Evolutionary conservation across 2,113 vertebrate species (phyloP), one percentile per base, ranked within the genome.

Genomic region (Dascyllus trimaculatus): DNA sequence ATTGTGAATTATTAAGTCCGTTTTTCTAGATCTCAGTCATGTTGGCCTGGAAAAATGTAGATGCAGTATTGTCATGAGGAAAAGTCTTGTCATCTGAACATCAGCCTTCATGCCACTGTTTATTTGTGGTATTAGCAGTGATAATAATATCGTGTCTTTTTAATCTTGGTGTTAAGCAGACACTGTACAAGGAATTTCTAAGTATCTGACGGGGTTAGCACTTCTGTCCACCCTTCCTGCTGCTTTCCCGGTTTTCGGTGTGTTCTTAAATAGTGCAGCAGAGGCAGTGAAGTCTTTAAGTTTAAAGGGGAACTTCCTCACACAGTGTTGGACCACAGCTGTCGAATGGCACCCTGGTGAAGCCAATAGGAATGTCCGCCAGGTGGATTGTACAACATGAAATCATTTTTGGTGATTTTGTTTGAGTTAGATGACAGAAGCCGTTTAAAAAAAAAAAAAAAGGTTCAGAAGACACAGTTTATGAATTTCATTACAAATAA

Each of bases 361-460:
- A 88, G 71, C 84, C 75, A 76, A 81, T 85, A 57, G 91, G 90
- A 93, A 89, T 87, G 89, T 91, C 89, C 43, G 87, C 88, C 90
- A 88, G 88, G 90, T 92, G 90, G 89, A 90, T 91, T 85, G 86
- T 89, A 88, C 86, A 88, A 91, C 85, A 84, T 81, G 40, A 91
- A 91, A 91, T 91, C 86, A 89, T 92, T 91, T 91, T 91, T 92
- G 86, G 81, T 88, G 85, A 87, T 88, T 91, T 92, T 80, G 62
- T 84, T 89, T 89, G 82, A 78, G 70, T 91, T 92, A 81, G 77
- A 71, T 61, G 86, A 89, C 78, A 81, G 75, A 85, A 86, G 89
- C 81, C 29, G 85, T 89, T 71, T 54, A 53, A 86, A 65, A 83
- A 71, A 63, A 40, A 29, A 17, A 75, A 17, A 75, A 59, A 67